Conservation (phyloP, 2,888 invertebrate species). For the Trichopria drosophilae region DNA sequence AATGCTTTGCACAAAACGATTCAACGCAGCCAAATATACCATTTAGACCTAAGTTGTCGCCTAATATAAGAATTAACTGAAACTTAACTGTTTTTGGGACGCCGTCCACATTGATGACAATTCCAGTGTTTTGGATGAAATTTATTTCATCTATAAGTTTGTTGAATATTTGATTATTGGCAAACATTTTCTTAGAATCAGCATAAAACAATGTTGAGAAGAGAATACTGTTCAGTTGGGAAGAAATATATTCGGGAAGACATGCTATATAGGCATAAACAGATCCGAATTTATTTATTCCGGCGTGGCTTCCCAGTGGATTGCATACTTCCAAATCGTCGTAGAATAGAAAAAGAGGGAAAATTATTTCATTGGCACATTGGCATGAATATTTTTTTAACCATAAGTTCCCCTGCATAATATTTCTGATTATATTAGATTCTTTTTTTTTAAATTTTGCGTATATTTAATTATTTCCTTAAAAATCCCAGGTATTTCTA, state of each 20-base stretch:
- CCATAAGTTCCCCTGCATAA: conserved; percentile 10
- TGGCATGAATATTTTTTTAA: conserved; percentile 1
- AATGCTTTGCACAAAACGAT: no score
- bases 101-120: background rate
- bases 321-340: conserved; percentile 21
- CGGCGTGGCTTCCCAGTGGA: conserved; percentile 18
- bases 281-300: conserved; percentile 23
- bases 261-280: no score
- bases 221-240: conserved; percentile 8
- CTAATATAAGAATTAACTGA: conserved; percentile 5
- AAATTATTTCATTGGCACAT: conserved; percentile 6
- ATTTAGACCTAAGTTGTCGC: no score
- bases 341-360: no score
- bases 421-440: conserved; percentile 6
- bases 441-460: background rate
- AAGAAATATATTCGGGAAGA: no score
- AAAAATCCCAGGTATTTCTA: conserved; percentile 8
- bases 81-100: background rate
- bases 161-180: conserved; percentile 5
- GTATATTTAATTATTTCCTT: conserved; percentile 8
- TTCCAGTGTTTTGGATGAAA: conserved; percentile 7
- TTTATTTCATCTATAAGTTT: conserved; percentile 7
- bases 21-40: no score
- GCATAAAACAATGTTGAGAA: conserved; percentile 10
- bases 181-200: conserved; percentile 2